These are phyloP conservation scores for Cynopterus brachyotis DNA, from an alignment of 2,113 vertebrate species.

Conservation along the genomic window DNA sequence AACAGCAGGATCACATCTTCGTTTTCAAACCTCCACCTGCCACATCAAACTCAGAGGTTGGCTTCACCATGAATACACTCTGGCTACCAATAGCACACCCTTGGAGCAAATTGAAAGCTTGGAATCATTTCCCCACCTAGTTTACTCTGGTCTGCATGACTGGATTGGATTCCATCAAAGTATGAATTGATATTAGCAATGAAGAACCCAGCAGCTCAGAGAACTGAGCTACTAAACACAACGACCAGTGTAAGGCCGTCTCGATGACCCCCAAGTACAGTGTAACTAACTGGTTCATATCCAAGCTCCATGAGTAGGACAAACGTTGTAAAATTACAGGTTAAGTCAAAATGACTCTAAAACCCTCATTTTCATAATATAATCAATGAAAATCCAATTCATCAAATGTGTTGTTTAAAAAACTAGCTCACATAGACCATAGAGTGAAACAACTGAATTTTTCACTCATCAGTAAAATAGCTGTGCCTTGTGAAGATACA, in stretches of 20 bases:
- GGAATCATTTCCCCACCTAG: slow-evolving; percentile 27
- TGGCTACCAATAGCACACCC: slow-evolving; percentile 6
- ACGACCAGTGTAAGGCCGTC: neutral
- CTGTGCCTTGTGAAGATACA: neutral
- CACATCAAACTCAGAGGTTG: neutral
- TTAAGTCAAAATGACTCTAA: neutral
- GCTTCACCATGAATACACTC: neutral
- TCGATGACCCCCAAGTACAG: neutral
- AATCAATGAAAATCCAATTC: slow-evolving; percentile 12
- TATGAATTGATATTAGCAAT: slow-evolving; percentile 42
- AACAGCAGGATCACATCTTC: neutral
- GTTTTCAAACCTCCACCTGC: neutral
- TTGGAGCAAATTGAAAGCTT: neutral
- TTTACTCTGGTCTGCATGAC: slow-evolving; percentile 67
- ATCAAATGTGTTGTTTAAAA: neutral
- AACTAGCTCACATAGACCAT: neutral
- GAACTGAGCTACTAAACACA: neutral
- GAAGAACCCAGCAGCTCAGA: neutral
- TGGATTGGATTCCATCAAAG: slow-evolving; percentile 50
- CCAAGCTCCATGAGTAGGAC: neutral
- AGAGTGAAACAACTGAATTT: neutral
- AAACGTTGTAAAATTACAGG: slow-evolving; percentile 6
- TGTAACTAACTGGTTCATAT: neutral
- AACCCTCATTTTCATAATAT: slow-evolving; percentile 10
- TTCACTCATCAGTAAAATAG: neutral